Evolutionary conservation across 2,888 invertebrate genomes (phyloP).

Genomic region (Hedya salicella): DNA sequence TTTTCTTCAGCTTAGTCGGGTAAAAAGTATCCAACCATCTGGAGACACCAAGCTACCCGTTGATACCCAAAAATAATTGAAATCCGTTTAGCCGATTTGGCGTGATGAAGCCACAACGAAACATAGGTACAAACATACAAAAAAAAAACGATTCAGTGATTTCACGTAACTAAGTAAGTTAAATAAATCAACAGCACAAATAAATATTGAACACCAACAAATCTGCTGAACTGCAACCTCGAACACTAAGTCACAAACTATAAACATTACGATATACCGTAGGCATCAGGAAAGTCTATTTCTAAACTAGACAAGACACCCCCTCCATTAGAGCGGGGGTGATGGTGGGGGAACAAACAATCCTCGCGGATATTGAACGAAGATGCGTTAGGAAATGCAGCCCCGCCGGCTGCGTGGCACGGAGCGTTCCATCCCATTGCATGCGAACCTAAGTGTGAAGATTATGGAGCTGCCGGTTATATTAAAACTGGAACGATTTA

Average conservation of each 20-base stretch:
- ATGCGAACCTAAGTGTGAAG: conserved; percentile 71
- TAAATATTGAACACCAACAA: background rate
- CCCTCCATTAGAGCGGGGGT: conserved; percentile 65
- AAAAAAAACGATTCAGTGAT: too few species aligned
- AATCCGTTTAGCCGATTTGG: too few species aligned
- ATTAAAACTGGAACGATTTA: conserved; percentile 43
- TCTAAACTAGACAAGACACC: conserved; percentile 63
- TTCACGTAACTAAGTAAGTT: too few species aligned
- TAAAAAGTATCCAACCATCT: too few species aligned
- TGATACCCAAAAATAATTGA: too few species aligned
- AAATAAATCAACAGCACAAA: background rate
- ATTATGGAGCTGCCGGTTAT: conserved; percentile 56
- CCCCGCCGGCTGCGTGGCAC: conserved; percentile 70
- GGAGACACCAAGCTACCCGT: too few species aligned
- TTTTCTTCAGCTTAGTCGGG: too few species aligned
- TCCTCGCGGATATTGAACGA: conserved; percentile 83
- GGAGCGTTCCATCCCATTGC: conserved; percentile 71
- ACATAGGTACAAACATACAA: too few species aligned
- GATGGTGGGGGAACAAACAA: conserved; percentile 70
- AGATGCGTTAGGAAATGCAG: conserved; percentile 82
- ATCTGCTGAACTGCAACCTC: background rate
- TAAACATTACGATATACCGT: conserved; percentile 36
- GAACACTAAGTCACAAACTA: conserved; percentile 11
- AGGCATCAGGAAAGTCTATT: conserved; percentile 61
- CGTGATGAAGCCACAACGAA: too few species aligned